These are phyloP conservation scores for Coendou prehensilis DNA, from an alignment of 2,797 vertebrate species.

Conservation along the genomic window DNA sequence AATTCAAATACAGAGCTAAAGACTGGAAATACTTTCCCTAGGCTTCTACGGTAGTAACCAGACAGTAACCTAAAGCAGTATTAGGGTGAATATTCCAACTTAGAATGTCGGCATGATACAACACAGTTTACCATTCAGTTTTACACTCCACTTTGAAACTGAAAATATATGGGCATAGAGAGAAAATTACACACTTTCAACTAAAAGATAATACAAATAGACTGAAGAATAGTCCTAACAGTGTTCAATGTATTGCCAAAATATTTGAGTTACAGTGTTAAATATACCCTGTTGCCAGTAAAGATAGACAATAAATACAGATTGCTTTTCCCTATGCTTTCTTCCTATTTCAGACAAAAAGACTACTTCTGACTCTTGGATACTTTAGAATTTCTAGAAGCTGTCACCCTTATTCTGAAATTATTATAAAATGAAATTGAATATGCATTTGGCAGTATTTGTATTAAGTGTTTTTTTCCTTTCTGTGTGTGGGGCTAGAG, in stretches of 20 bases:
- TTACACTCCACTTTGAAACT: neutral
- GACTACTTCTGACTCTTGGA: neutral
- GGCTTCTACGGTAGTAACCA: neutral
- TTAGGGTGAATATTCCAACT: neutral
- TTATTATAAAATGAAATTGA: conserved; percentile 38
- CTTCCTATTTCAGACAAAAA: conserved; percentile 35
- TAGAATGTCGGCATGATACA: neutral
- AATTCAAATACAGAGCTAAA: conserved; percentile 2
- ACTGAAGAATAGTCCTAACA: neutral
- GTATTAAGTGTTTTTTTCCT: neutral
- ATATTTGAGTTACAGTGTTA: neutral
- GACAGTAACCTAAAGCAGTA: neutral
- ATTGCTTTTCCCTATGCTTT: neutral
- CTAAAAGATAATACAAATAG: neutral
- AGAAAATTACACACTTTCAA: conserved; percentile 11
- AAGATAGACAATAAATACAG: conserved; percentile 8
- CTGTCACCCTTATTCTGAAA: conserved; percentile 43
- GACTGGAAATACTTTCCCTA: neutral
- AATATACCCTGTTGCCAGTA: neutral
- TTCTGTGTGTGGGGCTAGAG: neutral
- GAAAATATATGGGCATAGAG: conserved; percentile 1
- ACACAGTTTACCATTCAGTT: neutral
- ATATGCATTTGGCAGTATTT: neutral
- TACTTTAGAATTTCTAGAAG: conserved; percentile 35
- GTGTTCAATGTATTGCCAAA: neutral